Conservation (phyloP, 2,113 vertebrate genomes). For the Rhinoderma darwinii region DNA sequence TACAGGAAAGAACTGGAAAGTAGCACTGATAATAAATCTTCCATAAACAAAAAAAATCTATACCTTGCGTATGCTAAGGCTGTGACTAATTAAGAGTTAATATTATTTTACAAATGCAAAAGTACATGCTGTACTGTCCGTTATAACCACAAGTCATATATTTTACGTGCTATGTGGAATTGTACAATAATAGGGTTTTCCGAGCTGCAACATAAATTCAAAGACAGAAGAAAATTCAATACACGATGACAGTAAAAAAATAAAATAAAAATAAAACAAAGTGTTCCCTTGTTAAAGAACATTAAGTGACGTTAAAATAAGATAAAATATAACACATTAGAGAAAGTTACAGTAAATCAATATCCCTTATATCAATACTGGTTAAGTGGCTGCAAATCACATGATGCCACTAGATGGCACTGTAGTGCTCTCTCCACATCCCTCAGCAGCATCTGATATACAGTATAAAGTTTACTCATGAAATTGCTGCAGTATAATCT, state of each 20-base stretch:
- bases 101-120: slow-evolving; percentile 30
- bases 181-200: not conserved
- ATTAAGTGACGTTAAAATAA: too few species aligned
- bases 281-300: not conserved
- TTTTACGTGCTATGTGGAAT: slow-evolving; percentile 14
- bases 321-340: not conserved
- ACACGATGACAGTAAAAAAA: not conserved
- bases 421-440: not conserved
- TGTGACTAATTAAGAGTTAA: slow-evolving; percentile 34
- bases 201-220: not conserved
- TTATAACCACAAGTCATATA: slow-evolving; percentile 30
- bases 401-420: slow-evolving; percentile 20
- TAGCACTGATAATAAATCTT: slow-evolving; percentile 48
- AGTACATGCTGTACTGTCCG: slow-evolving; percentile 34
- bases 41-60: slow-evolving; percentile 41
- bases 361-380: not conserved
- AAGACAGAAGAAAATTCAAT: not conserved
- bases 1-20: slow-evolving; percentile 40
- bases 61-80: slow-evolving; percentile 5
- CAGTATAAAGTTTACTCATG: not conserved
- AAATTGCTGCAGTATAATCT: not conserved
- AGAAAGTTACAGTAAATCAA: not conserved
- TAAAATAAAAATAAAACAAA: not conserved
- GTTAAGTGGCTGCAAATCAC: not conserved
- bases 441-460: not conserved